Base-by-base conservation (phyloP, 2,797 vertebrate genomes). In the Crypturellus tataupa region DNA sequence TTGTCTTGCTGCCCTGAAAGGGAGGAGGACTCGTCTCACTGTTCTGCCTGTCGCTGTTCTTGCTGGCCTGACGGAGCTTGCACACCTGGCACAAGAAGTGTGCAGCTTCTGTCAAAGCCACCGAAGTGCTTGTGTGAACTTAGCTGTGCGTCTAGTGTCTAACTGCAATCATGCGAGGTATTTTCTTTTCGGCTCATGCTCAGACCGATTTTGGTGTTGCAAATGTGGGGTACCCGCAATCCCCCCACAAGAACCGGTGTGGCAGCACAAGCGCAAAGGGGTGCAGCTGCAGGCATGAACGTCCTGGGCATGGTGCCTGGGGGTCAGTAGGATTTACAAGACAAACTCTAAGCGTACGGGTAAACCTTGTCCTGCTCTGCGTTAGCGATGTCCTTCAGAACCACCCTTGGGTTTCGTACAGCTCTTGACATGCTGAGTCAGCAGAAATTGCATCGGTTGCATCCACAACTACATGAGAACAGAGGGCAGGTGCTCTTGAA, bases 201-300 rank as follows among this genome's bases (percentile, higher is more conserved):
- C 39, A 72, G 16, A 51, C 6, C 1, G 51, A 37, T 25, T 73
- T 69, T 40, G 56, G 24, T 58, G 35, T 81, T 81, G 87, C n/a
- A 17, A 17, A 21, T 70, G 51, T 47, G 14, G 5, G 53, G 25
- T 0, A 0, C 19, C 63, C 63, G n/a, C 76, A 47, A 1, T 33
- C 15, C 21, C n/a, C 51, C 35, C n/a, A 7, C 2, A n/a, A 46
- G 46, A 93, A 56, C 56, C 13, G 6, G 25, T 18, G 3, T 24
- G 62, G 29, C 55, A 89, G 58, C 44, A 65, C 0, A 3, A 78
- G 39, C 18, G 16, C 47, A 39, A 33, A 4, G 60, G 49, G 24
- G 24, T 59, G 11, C 23, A 68, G 15, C 9, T 58, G 33, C 12
- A 3, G 7, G 7, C 29, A 17, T 0, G 0, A 25, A 9, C 49